Evolutionary conservation across 1,140 invertebrate genomes (phyloP).

Genomic region (Papilio xuthus): DNA sequence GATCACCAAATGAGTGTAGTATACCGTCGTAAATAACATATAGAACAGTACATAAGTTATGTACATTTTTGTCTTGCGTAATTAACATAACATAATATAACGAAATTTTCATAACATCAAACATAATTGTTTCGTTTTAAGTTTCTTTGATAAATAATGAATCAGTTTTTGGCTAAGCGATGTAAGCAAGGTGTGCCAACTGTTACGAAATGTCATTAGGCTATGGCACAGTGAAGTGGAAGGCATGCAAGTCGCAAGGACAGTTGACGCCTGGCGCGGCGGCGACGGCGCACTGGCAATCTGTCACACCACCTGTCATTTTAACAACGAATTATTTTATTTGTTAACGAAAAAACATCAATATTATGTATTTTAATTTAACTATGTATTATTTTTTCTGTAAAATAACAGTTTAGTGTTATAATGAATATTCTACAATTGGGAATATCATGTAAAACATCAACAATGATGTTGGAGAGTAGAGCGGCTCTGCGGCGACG

Average conservation of each 20-base stretch:
- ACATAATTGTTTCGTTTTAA: too few relatives aligned
- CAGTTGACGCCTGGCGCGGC: conserved; percentile 34
- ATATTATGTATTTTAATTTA: background rate
- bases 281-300: conserved; percentile 41
- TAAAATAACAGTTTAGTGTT: background rate
- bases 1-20: too few relatives aligned
- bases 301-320: conserved; percentile 49
- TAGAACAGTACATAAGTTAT: background rate
- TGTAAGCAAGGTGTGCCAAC: conserved; percentile 30
- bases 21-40: background rate
- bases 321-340: conserved; percentile 33
- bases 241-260: conserved; percentile 50
- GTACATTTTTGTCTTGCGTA: too few relatives aligned
- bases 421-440: conserved; percentile 22
- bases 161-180: background rate
- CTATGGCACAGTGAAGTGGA: conserved; percentile 44
- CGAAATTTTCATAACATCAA: too few relatives aligned
- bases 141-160: background rate
- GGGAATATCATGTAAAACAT: conserved; percentile 46
- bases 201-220: conserved; percentile 38
- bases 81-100: too few relatives aligned
- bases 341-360: background rate
- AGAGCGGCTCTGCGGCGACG: conserved; percentile 50
- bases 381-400: background rate
- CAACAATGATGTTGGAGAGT: conserved; percentile 53